Evolutionary conservation across 2,888 invertebrate genomes (phyloP), one percentile per base, ranked within the genome.

Genomic region (Hydropsyche betteni): DNA sequence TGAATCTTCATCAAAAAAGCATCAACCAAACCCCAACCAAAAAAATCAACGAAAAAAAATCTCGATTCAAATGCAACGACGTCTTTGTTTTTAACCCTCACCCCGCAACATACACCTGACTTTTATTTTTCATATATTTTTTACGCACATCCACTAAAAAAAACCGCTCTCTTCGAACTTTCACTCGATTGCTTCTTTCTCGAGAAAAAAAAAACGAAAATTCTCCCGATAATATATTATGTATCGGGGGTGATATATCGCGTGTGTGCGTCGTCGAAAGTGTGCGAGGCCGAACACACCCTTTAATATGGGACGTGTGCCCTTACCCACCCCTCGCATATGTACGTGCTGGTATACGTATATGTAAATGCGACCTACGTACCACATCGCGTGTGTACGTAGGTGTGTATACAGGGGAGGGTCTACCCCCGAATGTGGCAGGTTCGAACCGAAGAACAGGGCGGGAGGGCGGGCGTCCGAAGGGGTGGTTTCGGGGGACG

Each of bases 401-500:
- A 44, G 7, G 44, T 36, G 58, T 33, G 14, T 33, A 7, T 51
- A 14, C n/a, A n/a, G 24, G 38, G 38, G 61, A 34, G 72, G 55
- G 72, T 34, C 52, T 36, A 58, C 58, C 58, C 72, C 72, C 33
- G 55, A 72, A 72, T 72, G 72, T 72, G 72, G 72, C 55, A 72
- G 58, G 72, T 72, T 72, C 55, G 72, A 58, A 72, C 70, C 64
- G 64, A 64, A 64, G 58, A 58, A 58, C 58, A 24, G 58, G 58
- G 53, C 16, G 55, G 24, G 69, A 38, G 38, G 69, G 16, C 16
- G 64, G 64, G 64, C 6, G 64, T 12, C n/a, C 24, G 34, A 64
- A 12, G 64, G 14, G 55, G 51, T 8, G 8, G 51, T 51, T 51
- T 51, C 16, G 44, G 53, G 72, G 72, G 72, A 16, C 14, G 72